Evolutionary conservation across 1,140 invertebrate species (phyloP).

Genomic region (Psix sp.): DNA sequence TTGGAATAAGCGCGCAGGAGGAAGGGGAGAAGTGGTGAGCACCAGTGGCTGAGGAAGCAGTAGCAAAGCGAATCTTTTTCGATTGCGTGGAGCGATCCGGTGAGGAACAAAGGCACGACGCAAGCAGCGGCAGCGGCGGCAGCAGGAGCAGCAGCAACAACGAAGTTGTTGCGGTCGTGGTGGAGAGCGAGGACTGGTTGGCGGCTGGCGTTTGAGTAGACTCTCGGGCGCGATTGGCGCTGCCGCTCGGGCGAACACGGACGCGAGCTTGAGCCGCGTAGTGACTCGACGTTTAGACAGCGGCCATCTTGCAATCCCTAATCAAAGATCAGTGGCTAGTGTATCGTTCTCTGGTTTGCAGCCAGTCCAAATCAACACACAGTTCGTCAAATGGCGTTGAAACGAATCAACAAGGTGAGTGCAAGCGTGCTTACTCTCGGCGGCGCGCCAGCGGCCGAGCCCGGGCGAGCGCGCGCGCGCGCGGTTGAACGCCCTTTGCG

Average conservation of each 20-base stretch:
- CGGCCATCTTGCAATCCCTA: conserved; percentile 79
- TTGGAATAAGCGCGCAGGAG: neutral
- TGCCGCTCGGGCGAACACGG: conserved; percentile 11
- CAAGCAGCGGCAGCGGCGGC: too few relatives aligned
- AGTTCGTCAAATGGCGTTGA: conserved; percentile 91
- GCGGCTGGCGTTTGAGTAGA: neutral
- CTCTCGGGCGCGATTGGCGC: neutral
- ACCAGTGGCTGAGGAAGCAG: too few relatives aligned
- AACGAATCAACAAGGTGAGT: conserved; percentile 97
- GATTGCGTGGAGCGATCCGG: too few relatives aligned
- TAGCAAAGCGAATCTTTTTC: too few relatives aligned
- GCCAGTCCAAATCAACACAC: conserved; percentile 78
- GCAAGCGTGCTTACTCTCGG: conserved; percentile 45
- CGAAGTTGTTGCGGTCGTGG: neutral
- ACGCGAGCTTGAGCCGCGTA: conserved; percentile 68
- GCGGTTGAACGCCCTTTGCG: conserved; percentile 76
- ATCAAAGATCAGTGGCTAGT: conserved; percentile 78
- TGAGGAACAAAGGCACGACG: too few relatives aligned
- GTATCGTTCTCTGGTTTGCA: conserved; percentile 77
- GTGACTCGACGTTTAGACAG: conserved; percentile 76
- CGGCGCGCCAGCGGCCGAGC: neutral
- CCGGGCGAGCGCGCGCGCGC: conserved; percentile 19
- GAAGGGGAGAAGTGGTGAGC: neutral
- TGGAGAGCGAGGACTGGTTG: neutral
- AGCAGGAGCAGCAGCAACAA: neutral